Evolutionary conservation across 2,113 vertebrate species (phyloP).

Genomic region (Rafetus swinhoei): DNA sequence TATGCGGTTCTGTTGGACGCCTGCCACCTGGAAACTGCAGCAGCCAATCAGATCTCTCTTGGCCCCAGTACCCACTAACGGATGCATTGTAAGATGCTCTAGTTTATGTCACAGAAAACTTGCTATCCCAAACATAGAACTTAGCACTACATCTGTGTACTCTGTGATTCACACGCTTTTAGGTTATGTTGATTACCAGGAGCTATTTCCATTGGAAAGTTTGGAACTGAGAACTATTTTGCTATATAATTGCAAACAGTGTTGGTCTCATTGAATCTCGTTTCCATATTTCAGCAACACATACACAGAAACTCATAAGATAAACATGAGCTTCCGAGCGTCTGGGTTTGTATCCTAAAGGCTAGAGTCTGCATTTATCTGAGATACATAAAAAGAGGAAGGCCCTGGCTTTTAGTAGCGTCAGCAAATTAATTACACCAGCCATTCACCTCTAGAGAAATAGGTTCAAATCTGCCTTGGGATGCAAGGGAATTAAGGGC

Average conservation of each 20-base stretch:
- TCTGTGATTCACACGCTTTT: background rate
- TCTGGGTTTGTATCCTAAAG: background rate
- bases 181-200: background rate
- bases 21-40: background rate
- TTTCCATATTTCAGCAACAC: background rate
- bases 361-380: background rate
- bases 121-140: background rate
- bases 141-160: background rate
- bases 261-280: fast-evolving
- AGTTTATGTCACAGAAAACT: background rate
- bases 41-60: background rate
- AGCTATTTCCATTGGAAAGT: background rate
- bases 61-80: background rate
- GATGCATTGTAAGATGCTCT: background rate
- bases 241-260: background rate
- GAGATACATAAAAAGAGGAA: fast-evolving
- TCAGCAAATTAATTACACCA: slow-evolving; percentile 50
- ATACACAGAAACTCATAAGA: slow-evolving; percentile 13
- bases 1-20: background rate
- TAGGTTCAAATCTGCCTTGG: slow-evolving; percentile 18
- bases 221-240: fast-evolving
- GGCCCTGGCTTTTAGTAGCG: fast-evolving
- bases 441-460: slow-evolving; percentile 31
- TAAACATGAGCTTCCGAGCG: slow-evolving; percentile 48
- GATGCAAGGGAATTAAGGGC: background rate